Conservation (phyloP, 2,113 vertebrate species). For the Corythornis vintsioides region DNA sequence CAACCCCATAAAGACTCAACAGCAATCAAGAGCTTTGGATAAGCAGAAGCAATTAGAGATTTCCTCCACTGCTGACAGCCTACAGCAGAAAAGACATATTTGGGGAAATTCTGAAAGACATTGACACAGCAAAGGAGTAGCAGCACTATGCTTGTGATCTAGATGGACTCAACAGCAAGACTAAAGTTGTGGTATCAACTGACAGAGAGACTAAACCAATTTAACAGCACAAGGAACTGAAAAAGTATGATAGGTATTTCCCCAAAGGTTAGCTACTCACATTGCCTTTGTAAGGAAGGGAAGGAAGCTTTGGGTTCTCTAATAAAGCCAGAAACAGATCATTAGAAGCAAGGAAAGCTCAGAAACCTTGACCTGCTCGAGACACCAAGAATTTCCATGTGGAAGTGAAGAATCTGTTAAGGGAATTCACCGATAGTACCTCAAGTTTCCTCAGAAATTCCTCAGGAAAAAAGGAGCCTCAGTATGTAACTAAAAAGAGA, state of each 20-base stretch:
- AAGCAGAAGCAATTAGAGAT: not conserved
- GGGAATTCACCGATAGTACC: not conserved
- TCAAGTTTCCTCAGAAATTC: slow-evolving; percentile 19
- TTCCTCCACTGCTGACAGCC: not conserved
- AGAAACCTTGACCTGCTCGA: not conserved
- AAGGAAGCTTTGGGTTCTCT: not conserved
- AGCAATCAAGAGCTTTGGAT: not conserved
- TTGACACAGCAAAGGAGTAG: not conserved
- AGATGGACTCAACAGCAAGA: not conserved
- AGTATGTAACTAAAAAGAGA: not conserved
- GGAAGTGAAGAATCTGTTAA: not conserved
- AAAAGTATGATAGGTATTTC: not conserved
- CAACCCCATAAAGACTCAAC: not conserved
- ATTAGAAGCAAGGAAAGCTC: not conserved
- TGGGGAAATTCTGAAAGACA: not conserved
- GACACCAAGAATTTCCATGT: not conserved
- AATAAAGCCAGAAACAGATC: not conserved
- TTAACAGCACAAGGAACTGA: not conserved
- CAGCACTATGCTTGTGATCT: not conserved
- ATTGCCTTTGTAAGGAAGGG: not conserved
- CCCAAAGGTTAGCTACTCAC: not conserved
- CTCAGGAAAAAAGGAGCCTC: not conserved
- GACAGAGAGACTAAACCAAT: not conserved
- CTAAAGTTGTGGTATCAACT: not conserved
- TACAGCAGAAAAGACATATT: not conserved